These are phyloP conservation scores for Cheirogaleus major DNA, from an alignment of 2,797 vertebrate genomes.

Conservation along the genomic window DNA sequence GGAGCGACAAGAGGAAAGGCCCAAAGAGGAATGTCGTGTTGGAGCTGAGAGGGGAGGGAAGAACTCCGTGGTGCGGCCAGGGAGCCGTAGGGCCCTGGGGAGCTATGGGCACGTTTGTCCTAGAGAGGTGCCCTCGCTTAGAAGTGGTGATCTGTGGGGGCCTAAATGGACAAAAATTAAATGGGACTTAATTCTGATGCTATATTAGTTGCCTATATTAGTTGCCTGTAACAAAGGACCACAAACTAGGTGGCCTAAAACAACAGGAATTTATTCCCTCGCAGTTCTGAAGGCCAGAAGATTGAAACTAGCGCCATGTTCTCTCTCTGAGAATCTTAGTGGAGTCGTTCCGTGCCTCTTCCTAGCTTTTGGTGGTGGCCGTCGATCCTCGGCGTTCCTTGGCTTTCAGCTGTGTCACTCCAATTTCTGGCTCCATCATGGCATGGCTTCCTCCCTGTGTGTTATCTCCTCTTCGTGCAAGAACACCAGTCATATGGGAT, in stretches of 20 bases:
- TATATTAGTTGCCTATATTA: background rate
- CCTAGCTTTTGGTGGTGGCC: background rate
- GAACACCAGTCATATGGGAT: background rate
- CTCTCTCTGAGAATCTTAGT: background rate
- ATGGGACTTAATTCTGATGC: background rate
- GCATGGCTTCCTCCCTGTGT: accelerated
- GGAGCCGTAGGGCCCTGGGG: background rate
- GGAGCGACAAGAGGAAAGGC: background rate
- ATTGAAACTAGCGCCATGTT: background rate
- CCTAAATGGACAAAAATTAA: background rate
- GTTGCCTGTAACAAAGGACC: background rate
- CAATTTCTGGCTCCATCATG: background rate
- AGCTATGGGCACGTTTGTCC: background rate
- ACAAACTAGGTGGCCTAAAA: background rate
- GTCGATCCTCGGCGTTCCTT: accelerated
- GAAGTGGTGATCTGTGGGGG: background rate
- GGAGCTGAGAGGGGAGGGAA: background rate
- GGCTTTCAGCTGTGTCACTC: background rate
- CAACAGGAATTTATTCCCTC: background rate
- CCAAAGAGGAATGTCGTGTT: background rate
- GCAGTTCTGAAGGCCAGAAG: too few relatives aligned
- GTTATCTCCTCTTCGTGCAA: background rate
- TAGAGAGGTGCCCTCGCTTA: background rate
- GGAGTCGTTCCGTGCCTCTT: too few relatives aligned
- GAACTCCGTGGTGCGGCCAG: background rate